Percentiles rank a stretch among this genome's conserved stretches.
phyloP scores from a whole-genome alignment of 2,797 vertebrate genomes.

The Xerus rutilus region DNA sequence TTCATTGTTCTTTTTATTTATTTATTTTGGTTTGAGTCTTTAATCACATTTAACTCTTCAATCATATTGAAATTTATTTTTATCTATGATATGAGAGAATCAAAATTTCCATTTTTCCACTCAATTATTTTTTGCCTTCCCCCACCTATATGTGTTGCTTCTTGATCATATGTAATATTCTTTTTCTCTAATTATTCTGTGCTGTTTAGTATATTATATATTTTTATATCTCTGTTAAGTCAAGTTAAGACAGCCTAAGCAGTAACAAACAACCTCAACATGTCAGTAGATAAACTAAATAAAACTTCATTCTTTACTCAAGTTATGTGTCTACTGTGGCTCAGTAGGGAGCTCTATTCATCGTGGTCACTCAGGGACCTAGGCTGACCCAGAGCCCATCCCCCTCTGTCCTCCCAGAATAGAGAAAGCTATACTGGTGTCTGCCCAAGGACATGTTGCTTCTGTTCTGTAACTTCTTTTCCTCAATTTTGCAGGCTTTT shows the following conservation, averaged over 20 bases:
- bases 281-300: neutral
- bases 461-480: neutral
- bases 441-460: neutral
- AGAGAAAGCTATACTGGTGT: neutral
- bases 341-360: conserved; percentile 65
- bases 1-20: neutral
- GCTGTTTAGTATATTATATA: neutral
- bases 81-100: neutral
- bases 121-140: neutral
- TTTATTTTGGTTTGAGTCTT: neutral
- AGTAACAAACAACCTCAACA: neutral
- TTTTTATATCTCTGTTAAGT: conserved; percentile 4
- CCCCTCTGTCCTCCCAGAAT: accelerated
- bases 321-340: neutral
- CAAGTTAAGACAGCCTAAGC: neutral
- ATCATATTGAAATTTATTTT: neutral
- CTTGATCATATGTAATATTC: neutral
- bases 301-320: neutral
- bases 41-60: neutral
- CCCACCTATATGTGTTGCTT: neutral
- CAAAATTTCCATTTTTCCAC: neutral
- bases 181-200: conserved; percentile 1
- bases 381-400: neutral
- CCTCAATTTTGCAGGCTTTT: neutral
- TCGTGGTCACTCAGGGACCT: neutral